Evolutionary conservation across 2,888 invertebrate species (phyloP).

Genomic region (Ophioninae sp.): DNA sequence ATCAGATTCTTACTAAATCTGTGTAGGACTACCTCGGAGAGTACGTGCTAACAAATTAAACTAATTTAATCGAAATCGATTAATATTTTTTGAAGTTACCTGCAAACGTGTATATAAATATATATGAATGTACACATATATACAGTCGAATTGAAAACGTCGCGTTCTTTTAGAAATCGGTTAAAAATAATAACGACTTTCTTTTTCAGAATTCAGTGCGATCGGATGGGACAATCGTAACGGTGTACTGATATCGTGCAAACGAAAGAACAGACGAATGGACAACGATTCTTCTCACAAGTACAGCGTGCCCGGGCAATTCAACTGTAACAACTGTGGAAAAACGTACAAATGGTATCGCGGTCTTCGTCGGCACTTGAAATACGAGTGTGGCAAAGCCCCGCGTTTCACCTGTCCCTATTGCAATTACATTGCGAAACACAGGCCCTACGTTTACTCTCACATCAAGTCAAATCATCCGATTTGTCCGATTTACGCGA

Average conservation of each 20-base stretch:
- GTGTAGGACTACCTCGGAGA: too few species aligned
- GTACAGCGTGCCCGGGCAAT: constrained; percentile 20
- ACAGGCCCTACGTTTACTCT: constrained; percentile 71
- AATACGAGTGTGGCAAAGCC: constrained; percentile 77
- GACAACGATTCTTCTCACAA: not conserved
- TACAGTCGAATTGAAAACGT: too few species aligned
- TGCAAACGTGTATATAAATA: too few species aligned
- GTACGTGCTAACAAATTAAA: too few species aligned
- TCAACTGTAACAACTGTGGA: constrained; percentile 70
- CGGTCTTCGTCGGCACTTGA: constrained; percentile 74
- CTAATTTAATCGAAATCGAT: too few species aligned
- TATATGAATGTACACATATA: too few species aligned
- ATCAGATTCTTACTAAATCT: too few species aligned
- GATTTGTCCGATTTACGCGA: constrained; percentile 67
- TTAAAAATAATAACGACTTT: not conserved
- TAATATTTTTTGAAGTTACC: too few species aligned
- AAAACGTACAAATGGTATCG: constrained; percentile 72
- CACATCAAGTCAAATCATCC: constrained; percentile 73
- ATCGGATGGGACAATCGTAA: constrained; percentile 24
- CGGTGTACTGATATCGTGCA: not conserved
- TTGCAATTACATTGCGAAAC: constrained; percentile 73
- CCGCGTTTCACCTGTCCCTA: constrained; percentile 76
- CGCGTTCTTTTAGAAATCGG: too few species aligned
- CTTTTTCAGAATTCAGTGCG: constrained; percentile 32
- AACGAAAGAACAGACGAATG: not conserved